Base-by-base conservation (phyloP, 2,113 vertebrate species). In the Gavia stellata region DNA sequence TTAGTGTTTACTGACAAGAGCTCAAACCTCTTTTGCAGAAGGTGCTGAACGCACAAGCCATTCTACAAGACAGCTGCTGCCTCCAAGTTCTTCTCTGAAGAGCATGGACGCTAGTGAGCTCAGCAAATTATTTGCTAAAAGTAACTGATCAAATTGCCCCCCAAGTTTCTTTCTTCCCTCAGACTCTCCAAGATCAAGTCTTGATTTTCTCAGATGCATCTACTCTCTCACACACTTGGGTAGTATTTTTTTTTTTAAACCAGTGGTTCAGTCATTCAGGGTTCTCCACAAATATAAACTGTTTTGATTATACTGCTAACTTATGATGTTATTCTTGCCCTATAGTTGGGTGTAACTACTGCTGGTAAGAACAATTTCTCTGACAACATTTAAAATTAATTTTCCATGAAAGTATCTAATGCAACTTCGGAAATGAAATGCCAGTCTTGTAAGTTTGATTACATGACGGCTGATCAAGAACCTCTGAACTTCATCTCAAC, bases 1-100 rank as follows among this genome's bases (percentile, higher is more conserved):
- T 94, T 88, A 94, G 80, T 82, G 80, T 50, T 86, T 88, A 68
- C 93, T 53, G 87, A 85, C 80, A 88, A 36, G 33, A 82, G 40
- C 81, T 80, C 81, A 65, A 36, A 34, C 33, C 75, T 82, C 71
- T 36, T 45, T 8, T 61, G 81, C 61, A 78, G 36, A 65, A 93
- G 88, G 75, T 78, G 84, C 87, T 73, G 93, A 81, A 38, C 59
- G 59, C 65, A 68, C 38, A 45, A 61, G 12, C 40, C 44, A 7
- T 42, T 75, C 26, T 9, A 47, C 49, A 33, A 49, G 59, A 12
- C 61, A 79, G 71, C 28, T 58, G 4, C 59, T 25, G 73, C 50
- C 59, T 88, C 66, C 28, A 42, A 82, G 71, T 61, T 81, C 88
- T 74, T 28, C 33, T 34, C 74, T 38, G 29, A 63, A 61, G 70